Conservation (phyloP, 2,888 invertebrate species). For the Epirrhoe alternata region DNA sequence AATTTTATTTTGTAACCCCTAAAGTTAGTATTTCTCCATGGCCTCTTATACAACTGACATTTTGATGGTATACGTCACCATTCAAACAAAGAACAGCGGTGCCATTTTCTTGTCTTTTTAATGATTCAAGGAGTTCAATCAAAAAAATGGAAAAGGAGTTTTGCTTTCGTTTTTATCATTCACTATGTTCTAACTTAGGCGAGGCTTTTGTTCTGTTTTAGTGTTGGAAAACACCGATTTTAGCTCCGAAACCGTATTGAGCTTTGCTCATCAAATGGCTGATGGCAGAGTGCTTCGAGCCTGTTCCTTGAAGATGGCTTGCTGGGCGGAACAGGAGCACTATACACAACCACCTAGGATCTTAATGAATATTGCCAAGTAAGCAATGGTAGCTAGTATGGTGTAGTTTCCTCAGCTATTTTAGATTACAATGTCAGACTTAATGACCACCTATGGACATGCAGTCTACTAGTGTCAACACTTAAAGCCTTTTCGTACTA, state of each 20-base stretch:
- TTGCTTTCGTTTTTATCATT: too few relatives aligned
- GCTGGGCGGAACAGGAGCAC: constrained; percentile 65
- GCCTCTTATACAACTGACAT: constrained; percentile 66
- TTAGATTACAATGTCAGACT: too few relatives aligned
- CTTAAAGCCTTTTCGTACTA: too few relatives aligned
- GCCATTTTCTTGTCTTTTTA: constrained; percentile 25
- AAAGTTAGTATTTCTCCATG: constrained; percentile 59
- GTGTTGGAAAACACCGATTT: constrained; percentile 64
- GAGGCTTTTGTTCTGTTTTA: constrained; percentile 35
- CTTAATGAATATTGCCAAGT: constrained; percentile 64
- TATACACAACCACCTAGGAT: constrained; percentile 50
- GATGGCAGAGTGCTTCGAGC: constrained; percentile 57
- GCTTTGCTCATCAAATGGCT: constrained; percentile 58
- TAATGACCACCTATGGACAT: too few relatives aligned
- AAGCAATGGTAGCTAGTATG: constrained; percentile 21
- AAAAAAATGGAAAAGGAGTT: background rate
- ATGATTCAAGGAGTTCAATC: constrained; percentile 20
- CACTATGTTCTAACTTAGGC: too few relatives aligned
- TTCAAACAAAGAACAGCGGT: constrained; percentile 63
- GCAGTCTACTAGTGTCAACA: too few relatives aligned
- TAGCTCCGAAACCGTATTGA: constrained; percentile 56
- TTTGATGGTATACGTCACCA: constrained; percentile 42
- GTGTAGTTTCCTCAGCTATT: too few relatives aligned
- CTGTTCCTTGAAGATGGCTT: constrained; percentile 67
- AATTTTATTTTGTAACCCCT: constrained; percentile 84